These are phyloP conservation scores for Lethrus apterus DNA, from an alignment of 1,140 invertebrate species.

Conservation along the genomic window DNA sequence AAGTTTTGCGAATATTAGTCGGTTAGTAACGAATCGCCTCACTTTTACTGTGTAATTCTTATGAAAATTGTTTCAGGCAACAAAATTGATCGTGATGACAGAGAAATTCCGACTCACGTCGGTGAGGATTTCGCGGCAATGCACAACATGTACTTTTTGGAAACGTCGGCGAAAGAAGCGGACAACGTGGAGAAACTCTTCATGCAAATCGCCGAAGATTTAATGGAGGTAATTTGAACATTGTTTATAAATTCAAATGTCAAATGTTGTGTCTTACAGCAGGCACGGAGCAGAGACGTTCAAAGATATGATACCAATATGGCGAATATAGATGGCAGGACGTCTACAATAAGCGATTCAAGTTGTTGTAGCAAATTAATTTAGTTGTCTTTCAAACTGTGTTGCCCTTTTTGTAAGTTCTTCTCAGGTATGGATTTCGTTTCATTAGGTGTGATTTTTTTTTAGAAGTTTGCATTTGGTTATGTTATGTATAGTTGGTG, in stretches of 20 bases:
- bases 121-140: conserved; percentile 93
- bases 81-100: conserved; percentile 91
- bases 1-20: conserved; percentile 87
- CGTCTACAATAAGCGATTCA: conserved; percentile 58
- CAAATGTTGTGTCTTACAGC: conserved; percentile 43
- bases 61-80: conserved; percentile 59
- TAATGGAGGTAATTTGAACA: conserved; percentile 64
- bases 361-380: conserved; percentile 51
- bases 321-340: conserved; percentile 63
- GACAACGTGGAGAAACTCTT: conserved; percentile 96
- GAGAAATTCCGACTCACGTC: conserved; percentile 88
- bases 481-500: too few species aligned
- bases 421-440: too few species aligned
- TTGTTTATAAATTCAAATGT: conserved; percentile 1
- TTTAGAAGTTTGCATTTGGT: too few species aligned
- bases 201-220: conserved; percentile 88
- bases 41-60: background rate
- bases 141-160: conserved; percentile 95
- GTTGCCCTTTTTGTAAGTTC: too few species aligned
- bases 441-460: too few species aligned
- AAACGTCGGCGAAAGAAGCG: conserved; percentile 96
- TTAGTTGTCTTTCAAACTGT: too few species aligned
- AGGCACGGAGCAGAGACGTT: conserved; percentile 69
- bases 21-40: conserved; percentile 56
- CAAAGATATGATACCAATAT: conserved; percentile 64